Conservation (phyloP, 1,140 invertebrate genomes). For the Anastrepha ludens region DNA sequence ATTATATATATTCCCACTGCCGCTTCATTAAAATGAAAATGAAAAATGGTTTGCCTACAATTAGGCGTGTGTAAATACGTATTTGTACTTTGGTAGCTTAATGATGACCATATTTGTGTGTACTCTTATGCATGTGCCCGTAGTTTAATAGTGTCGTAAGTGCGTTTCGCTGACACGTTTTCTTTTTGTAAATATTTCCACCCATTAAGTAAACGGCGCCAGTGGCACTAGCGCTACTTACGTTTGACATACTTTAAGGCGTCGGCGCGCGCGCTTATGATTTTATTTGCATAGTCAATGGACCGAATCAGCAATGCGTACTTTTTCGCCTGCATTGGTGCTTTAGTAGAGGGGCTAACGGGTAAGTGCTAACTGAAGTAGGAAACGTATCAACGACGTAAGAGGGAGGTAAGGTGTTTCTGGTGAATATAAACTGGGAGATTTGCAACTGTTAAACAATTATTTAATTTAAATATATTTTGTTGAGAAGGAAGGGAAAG, state of each 20-base stretch:
- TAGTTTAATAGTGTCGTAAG: background rate
- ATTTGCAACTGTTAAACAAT: too few species aligned
- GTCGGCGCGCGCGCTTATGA: background rate
- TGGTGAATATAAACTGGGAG: too few species aligned
- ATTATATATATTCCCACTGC: background rate
- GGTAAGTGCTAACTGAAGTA: background rate
- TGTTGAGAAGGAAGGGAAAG: too few species aligned
- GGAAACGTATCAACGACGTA: too few species aligned
- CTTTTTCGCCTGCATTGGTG: background rate
- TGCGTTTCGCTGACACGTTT: background rate
- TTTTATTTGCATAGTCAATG: background rate
- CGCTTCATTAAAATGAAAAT: background rate
- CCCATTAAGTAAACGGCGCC: background rate
- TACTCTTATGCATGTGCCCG: background rate
- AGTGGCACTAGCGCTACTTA: background rate
- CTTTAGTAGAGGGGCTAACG: background rate
- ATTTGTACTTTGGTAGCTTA: background rate
- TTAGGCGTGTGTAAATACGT: background rate
- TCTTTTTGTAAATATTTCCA: conserved; percentile 1
- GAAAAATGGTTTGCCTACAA: conserved; percentile 1
- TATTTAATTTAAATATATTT: too few species aligned
- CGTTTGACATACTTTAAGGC: conserved; percentile 26
- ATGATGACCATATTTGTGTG: background rate
- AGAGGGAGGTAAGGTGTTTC: too few species aligned
- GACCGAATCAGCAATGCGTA: background rate